Evolutionary conservation across 2,888 invertebrate genomes (phyloP).

Genomic region (Ennomos quercinarius): DNA sequence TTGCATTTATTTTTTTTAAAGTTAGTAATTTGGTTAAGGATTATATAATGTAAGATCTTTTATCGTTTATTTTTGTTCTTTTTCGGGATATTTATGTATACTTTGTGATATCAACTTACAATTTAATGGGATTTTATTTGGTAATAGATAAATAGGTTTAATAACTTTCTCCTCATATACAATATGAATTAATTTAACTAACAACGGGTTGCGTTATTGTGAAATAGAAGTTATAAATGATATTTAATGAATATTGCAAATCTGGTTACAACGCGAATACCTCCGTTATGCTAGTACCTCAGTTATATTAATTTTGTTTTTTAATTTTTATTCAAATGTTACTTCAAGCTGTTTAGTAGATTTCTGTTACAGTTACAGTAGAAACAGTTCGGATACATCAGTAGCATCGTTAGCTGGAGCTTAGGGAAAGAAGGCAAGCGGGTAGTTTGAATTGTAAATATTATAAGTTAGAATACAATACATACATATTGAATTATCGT

Average conservation of each 20-base stretch:
- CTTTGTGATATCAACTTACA: conserved; percentile 80
- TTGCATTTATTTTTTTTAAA: conserved; percentile 77
- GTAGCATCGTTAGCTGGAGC: conserved; percentile 66
- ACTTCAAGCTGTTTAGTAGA: conserved; percentile 58
- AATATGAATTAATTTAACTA: conserved; percentile 39
- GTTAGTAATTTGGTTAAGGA: conserved; percentile 62
- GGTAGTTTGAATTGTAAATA: conserved; percentile 84
- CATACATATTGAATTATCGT: conserved; percentile 70
- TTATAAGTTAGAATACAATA: conserved; percentile 72
- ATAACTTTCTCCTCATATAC: conserved; percentile 35
- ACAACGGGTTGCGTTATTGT: conserved; percentile 49
- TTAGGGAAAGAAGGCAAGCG: conserved; percentile 74
- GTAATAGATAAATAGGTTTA: conserved; percentile 24
- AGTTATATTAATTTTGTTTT: conserved; percentile 78
- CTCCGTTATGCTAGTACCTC: conserved; percentile 80
- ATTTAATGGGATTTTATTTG: conserved; percentile 59
- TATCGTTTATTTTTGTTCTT: conserved; percentile 55
- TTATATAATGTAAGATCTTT: conserved; percentile 58
- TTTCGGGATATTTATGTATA: conserved; percentile 68
- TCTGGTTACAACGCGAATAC: conserved; percentile 63
- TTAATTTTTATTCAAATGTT: conserved; percentile 79
- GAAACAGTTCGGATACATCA: conserved; percentile 40
- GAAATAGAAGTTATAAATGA: conserved; percentile 44
- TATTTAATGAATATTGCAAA: conserved; percentile 39
- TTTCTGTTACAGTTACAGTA: conserved; percentile 44